Conservation (phyloP, 2,888 invertebrate species). For the Microctonus brassicae region DNA sequence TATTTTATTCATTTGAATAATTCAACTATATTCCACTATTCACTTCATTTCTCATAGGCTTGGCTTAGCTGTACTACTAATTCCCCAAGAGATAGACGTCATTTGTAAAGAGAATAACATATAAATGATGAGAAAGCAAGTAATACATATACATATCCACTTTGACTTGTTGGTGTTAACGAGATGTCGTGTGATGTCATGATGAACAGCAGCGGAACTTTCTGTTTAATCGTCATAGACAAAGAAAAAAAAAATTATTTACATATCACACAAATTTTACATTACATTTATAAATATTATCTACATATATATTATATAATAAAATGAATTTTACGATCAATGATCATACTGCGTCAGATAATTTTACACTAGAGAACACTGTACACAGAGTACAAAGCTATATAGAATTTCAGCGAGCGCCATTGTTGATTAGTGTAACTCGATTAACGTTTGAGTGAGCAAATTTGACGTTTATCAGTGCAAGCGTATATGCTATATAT, state of each 20-base stretch:
- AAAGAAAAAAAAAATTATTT: background rate
- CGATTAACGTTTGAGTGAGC: slow-evolving; percentile 2
- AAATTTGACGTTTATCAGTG: background rate
- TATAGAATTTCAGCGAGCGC: background rate
- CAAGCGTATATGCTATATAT: background rate
- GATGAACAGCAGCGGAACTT: slow-evolving; percentile 34
- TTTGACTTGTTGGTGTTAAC: slow-evolving; percentile 23
- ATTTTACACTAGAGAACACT: slow-evolving; percentile 39
- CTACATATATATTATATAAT: no score
- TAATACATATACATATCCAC: slow-evolving; percentile 6
- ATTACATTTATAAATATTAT: background rate
- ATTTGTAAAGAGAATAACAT: slow-evolving; percentile 35
- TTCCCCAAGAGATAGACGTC: slow-evolving; percentile 39
- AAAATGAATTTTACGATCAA: no score
- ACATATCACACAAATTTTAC: no score
- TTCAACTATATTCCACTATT: slow-evolving; percentile 30
- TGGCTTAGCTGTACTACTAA: slow-evolving; percentile 26
- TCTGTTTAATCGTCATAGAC: slow-evolving; percentile 43
- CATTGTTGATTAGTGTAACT: slow-evolving; percentile 18
- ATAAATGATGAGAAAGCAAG: slow-evolving; percentile 45
- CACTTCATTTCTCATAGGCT: background rate
- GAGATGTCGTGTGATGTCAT: slow-evolving; percentile 37
- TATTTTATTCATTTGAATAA: slow-evolving; percentile 51
- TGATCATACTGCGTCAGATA: slow-evolving; percentile 40
- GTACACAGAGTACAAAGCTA: slow-evolving; percentile 8